Evolutionary conservation across 2,888 invertebrate genomes (phyloP).

Genomic region (Temnothorax unifasciatus): DNA sequence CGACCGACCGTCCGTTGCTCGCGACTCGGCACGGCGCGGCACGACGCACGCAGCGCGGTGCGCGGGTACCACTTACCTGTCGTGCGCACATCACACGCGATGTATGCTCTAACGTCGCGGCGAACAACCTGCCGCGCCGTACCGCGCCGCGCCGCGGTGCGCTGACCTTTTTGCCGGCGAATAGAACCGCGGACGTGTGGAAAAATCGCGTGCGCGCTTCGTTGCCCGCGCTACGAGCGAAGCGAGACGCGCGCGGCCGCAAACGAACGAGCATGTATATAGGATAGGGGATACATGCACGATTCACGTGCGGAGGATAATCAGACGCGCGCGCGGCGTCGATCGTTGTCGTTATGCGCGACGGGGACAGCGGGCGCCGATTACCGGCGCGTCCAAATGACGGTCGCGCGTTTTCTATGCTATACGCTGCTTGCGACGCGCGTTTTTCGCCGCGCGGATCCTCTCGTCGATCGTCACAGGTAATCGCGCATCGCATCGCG

Average conservation of each 20-base stretch:
- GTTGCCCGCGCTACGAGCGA: conserved; percentile 8
- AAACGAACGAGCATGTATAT: conserved; percentile 31
- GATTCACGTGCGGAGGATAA: conserved; percentile 40
- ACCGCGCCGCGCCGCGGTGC: conserved; percentile 55
- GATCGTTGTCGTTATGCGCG: conserved; percentile 41
- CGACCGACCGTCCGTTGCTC: conserved; percentile 54
- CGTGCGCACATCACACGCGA: conserved; percentile 74
- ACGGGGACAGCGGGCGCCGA: conserved; percentile 39
- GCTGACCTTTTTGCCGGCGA: conserved; percentile 72
- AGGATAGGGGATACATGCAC: neutral
- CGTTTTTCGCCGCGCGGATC: conserved; percentile 29
- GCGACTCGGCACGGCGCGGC: conserved; percentile 7
- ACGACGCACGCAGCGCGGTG: conserved; percentile 37
- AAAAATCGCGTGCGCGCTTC: conserved; percentile 62
- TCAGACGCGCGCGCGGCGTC: neutral
- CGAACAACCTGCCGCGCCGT: conserved; percentile 41
- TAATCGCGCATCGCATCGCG: conserved; percentile 36
- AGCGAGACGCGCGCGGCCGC: conserved; percentile 41
- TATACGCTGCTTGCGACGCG: neutral
- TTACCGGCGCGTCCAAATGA: conserved; percentile 30
- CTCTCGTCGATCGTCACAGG: conserved; percentile 26
- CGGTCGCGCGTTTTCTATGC: neutral
- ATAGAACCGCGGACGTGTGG: conserved; percentile 56
- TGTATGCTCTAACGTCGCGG: conserved; percentile 69
- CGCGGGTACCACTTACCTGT: conserved; percentile 75